Conservation (phyloP, 1,140 invertebrate genomes). For the Xylocopa sonorina region DNA sequence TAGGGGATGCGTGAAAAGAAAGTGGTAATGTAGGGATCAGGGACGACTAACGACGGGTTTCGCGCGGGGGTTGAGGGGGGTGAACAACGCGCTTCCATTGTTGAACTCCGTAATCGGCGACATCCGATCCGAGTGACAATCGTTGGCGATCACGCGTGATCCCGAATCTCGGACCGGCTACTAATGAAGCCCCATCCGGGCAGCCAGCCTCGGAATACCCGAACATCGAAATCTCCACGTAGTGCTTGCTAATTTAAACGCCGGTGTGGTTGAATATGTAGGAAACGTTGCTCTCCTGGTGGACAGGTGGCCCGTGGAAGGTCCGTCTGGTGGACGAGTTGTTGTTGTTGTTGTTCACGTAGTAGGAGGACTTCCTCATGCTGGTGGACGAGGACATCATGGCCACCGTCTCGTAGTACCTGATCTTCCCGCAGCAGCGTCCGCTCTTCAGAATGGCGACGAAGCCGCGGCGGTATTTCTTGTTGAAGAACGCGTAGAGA, state of each 20-base stretch:
- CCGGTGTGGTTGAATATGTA: constrained; percentile 87
- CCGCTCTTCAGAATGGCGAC: constrained; percentile 92
- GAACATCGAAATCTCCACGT: constrained; percentile 34
- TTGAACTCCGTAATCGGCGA: constrained; percentile 24
- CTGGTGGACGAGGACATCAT: constrained; percentile 91
- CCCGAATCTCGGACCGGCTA: constrained; percentile 67
- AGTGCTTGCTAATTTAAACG: constrained; percentile 74
- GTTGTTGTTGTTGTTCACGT: constrained; percentile 86
- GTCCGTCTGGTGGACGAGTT: constrained; percentile 82
- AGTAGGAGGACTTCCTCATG: constrained; percentile 91
- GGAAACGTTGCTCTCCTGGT: constrained; percentile 88
- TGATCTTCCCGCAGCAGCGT: constrained; percentile 90
- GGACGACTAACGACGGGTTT: neutral
- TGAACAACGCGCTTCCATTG: neutral
- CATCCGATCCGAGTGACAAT: constrained; percentile 70
- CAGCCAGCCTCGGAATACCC: constrained; percentile 44
- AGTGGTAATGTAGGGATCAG: too few relatives aligned
- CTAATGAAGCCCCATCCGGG: constrained; percentile 35
- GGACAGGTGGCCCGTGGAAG: constrained; percentile 84
- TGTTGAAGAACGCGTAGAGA: constrained; percentile 98
- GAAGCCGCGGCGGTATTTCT: constrained; percentile 97
- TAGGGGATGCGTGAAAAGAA: neutral
- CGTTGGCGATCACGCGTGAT: constrained; percentile 57
- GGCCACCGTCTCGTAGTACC: constrained; percentile 92
- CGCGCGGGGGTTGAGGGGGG: too few relatives aligned